Base-by-base conservation (phyloP, 2,888 invertebrate genomes). In the Lithosia quadra region DNA sequence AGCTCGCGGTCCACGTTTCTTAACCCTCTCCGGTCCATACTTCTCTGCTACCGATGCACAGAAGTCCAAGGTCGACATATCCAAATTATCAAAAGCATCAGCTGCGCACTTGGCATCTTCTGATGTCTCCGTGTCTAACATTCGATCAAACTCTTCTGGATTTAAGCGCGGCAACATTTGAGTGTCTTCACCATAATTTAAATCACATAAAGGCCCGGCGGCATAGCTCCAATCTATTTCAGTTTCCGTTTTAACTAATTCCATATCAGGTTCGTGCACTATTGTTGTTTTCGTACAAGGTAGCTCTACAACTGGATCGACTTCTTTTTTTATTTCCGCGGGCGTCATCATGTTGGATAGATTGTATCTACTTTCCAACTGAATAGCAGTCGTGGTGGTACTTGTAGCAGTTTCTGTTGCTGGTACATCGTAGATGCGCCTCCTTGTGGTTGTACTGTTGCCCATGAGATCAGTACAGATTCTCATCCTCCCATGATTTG, bases 401-500 rank as follows among this genome's bases (percentile, higher is more conserved):
- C 80, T 86, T 28, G 28, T 28, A 28, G 28, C 5, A 8, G 84
- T 83, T 53, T 87, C 86, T 0, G 82, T 80, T n/a, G 84, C 76
- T 3, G 84, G 79, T 0, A 86, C 78, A 62, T 92, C 91, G 67
- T 91, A 92, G 39, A 91, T 86, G 11, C 88, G 88, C 39, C 89
- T 78, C 2, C 86, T 72, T 1, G 86, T 67, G 2, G 81, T 69
- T 0, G 84, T 71, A 36, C 72, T 74, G 0, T 83, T 82, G 4
- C 83, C 77, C 49, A 77, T 73, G 4, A 83, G 72, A 36, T 88
- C 89, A 0, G 88, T 82, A 71, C 86, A 88, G 53, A 90, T 81
- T 75, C 88, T 91, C 84, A 90, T 84, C 57, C 92, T 80, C 2
- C 90, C 88, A 33, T 90, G 89, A 59, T 90, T 92, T 0, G 88